Evolutionary conservation across 2,888 invertebrate genomes (phyloP).

Genomic region (Lithophane semibrunnea): DNA sequence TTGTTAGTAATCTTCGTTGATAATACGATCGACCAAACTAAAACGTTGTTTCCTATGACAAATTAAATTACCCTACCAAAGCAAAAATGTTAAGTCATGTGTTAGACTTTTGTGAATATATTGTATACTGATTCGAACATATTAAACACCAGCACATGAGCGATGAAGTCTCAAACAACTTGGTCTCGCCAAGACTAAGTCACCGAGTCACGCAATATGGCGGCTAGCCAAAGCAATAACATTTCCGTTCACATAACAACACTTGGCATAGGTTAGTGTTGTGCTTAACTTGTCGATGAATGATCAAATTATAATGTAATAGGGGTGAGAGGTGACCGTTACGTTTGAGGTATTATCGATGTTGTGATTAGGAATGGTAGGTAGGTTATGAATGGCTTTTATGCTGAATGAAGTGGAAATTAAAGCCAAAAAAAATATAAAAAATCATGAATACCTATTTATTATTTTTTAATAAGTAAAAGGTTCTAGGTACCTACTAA

Average conservation of each 20-base stretch:
- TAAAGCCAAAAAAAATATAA: too few relatives aligned
- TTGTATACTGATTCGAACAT: constrained; percentile 35
- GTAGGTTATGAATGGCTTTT: neutral
- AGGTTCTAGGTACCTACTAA: neutral
- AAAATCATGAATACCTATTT: too few relatives aligned
- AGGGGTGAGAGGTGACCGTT: neutral
- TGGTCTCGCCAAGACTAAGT: constrained; percentile 58
- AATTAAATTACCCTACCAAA: neutral
- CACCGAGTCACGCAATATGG: constrained; percentile 61
- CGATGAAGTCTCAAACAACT: constrained; percentile 43
- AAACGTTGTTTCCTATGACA: neutral
- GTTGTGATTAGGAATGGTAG: neutral
- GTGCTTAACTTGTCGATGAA: constrained; percentile 44
- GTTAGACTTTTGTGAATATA: constrained; percentile 18
- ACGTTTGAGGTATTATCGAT: neutral
- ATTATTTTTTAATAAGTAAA: neutral
- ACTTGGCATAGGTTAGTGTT: constrained; percentile 65
- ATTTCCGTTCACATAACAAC: constrained; percentile 66
- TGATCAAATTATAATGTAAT: constrained; percentile 33
- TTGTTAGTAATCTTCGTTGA: constrained; percentile 1
- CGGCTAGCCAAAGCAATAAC: constrained; percentile 68
- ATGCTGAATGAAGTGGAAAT: neutral
- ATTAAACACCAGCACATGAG: constrained; percentile 51
- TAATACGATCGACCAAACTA: neutral
- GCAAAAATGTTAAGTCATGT: neutral